These are phyloP conservation scores for Mustela nigripes DNA, from an alignment of 2,113 vertebrate species.

Conservation along the genomic window DNA sequence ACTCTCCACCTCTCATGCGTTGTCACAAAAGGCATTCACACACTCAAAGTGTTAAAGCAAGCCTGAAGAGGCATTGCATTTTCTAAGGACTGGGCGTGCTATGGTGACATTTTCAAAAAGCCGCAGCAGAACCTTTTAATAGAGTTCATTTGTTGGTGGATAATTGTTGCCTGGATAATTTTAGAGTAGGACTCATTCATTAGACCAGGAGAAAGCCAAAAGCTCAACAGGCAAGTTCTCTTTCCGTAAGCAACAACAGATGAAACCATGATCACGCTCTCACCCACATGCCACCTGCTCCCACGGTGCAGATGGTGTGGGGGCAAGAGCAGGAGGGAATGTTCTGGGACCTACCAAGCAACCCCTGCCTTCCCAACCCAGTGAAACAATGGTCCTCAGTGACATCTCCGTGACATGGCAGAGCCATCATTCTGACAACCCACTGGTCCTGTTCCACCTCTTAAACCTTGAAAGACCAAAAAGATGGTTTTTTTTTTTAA, in stretches of 20 bases:
- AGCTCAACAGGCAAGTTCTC: not conserved
- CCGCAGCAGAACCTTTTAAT: not conserved
- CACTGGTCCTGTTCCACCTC: not conserved
- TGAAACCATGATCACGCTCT: not conserved
- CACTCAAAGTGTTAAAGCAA: not conserved
- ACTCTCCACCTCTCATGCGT: not conserved
- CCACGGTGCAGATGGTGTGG: not conserved
- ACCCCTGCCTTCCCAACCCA: not conserved
- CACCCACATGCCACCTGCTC: not conserved
- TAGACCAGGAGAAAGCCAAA: slow-evolving; percentile 1
- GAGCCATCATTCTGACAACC: not conserved
- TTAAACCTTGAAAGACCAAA: not conserved
- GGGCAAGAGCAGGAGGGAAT: not conserved
- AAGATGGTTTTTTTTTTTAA: not conserved
- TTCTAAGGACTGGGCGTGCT: not conserved
- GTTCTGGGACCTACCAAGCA: not conserved
- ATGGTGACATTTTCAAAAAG: not conserved
- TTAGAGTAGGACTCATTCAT: not conserved
- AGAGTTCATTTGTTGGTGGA: not conserved
- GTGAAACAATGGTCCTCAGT: not conserved
- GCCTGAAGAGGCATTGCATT: not conserved
- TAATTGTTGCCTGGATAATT: not conserved
- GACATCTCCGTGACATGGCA: not conserved
- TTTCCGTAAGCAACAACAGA: not conserved
- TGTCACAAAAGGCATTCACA: not conserved